Conservation (phyloP, 2,797 vertebrate species). For the Rachycentron canadum region DNA sequence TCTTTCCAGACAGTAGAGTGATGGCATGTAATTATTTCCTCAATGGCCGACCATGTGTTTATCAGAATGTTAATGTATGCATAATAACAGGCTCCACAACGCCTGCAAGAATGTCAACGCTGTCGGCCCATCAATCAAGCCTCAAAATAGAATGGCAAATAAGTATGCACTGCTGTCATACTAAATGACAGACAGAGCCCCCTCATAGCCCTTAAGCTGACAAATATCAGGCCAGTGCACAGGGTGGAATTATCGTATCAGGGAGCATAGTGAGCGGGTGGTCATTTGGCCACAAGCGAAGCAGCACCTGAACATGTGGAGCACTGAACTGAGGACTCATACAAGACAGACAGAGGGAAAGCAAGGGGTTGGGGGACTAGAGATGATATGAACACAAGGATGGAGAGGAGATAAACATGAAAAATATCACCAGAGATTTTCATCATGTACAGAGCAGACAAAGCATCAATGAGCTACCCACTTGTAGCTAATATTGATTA, state of each 20-base stretch:
- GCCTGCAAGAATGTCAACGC: slow-evolving; percentile 92
- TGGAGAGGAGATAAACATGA: slow-evolving; percentile 3
- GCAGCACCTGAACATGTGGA: slow-evolving; percentile 38
- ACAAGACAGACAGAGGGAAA: slow-evolving; percentile 3
- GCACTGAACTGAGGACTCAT: slow-evolving; percentile 25
- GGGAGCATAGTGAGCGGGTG: slow-evolving; percentile 54
- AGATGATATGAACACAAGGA: slow-evolving; percentile 34
- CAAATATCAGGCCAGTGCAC: slow-evolving; percentile 81
- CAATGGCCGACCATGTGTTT: slow-evolving; percentile 94
- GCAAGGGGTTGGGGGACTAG: neutral
- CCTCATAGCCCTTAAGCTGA: slow-evolving; percentile 83
- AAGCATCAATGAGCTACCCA: slow-evolving; percentile 46
- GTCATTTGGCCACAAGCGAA: slow-evolving; percentile 63
- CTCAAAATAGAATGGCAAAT: slow-evolving; percentile 94
- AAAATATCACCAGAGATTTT: slow-evolving; percentile 38
- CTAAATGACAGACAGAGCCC: slow-evolving; percentile 88
- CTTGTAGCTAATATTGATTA: slow-evolving; percentile 73
- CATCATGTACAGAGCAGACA: slow-evolving; percentile 46
- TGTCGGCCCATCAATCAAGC: slow-evolving; percentile 93
- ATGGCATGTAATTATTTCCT: slow-evolving; percentile 98
- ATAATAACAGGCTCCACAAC: slow-evolving; percentile 96
- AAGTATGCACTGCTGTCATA: slow-evolving; percentile 88
- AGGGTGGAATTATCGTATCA: slow-evolving; percentile 80
- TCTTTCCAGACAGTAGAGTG: slow-evolving; percentile 87
- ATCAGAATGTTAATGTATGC: slow-evolving; percentile 99